These are phyloP conservation scores for Hypercompe scribonia DNA, from an alignment of 2,888 invertebrate species.

Conservation along the genomic window DNA sequence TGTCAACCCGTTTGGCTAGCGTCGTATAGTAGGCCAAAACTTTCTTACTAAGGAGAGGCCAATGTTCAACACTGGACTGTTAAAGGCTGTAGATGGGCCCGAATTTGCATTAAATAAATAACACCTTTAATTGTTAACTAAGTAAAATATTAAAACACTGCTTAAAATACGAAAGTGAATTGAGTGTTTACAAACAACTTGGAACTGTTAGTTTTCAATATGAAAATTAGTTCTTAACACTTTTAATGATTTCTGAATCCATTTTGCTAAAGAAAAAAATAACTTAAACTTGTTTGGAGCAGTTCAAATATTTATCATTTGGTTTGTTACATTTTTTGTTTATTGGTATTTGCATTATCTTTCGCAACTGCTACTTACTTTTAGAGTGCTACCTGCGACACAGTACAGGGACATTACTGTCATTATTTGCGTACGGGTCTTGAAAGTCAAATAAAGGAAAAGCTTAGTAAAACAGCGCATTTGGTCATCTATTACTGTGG, in stretches of 20 bases:
- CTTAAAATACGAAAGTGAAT: conserved; percentile 26
- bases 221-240: conserved; percentile 30
- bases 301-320: not conserved
- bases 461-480: conserved; percentile 4
- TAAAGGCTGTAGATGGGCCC: too few species aligned
- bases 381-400: not conserved
- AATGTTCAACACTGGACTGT: too few species aligned
- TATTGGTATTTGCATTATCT: not conserved
- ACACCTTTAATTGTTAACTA: conserved; percentile 25
- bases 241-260: conserved; percentile 11
- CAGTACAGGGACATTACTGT: not conserved
- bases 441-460: conserved; percentile 18
- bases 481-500: conserved; percentile 25
- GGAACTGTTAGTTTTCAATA: conserved; percentile 26
- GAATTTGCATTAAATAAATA: conserved; percentile 29
- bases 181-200: conserved; percentile 31
- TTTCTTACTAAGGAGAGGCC: too few species aligned
- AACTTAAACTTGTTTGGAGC: not conserved
- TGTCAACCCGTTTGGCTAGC: too few species aligned
- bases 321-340: too few species aligned
- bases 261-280: not conserved
- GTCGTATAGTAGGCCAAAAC: too few species aligned
- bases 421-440: conserved; percentile 13
- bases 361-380: not conserved
- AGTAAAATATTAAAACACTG: conserved; percentile 29